phyloP scores from a whole-genome alignment of 2,797 vertebrate genomes.

The Odontamblyopus lacepedii region DNA sequence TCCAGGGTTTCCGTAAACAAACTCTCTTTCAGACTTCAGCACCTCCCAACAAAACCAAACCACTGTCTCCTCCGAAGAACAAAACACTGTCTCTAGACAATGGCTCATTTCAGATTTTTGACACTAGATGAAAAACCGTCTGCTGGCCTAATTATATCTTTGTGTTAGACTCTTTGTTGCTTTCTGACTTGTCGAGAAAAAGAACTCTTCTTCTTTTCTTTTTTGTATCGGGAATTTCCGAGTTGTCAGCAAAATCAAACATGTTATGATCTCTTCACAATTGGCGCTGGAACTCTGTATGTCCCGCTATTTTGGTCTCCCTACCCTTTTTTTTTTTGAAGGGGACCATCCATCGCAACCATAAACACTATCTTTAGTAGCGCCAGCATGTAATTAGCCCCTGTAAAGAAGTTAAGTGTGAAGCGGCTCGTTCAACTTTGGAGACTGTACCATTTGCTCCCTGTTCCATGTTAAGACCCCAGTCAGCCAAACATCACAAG shows the following conservation, averaged over 20 bases:
- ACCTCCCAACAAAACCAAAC: conserved; percentile 5
- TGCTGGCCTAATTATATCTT: conserved; percentile 14
- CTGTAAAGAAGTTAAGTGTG: background rate
- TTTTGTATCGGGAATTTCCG: background rate
- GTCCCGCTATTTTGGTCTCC: conserved; percentile 1
- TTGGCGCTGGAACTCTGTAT: background rate
- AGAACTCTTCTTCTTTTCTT: background rate
- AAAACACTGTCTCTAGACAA: conserved; percentile 10
- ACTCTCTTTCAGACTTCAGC: background rate
- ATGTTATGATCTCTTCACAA: conserved; percentile 1
- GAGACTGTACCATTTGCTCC: background rate
- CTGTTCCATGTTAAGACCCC: conserved; percentile 36
- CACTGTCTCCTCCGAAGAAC: conserved; percentile 7
- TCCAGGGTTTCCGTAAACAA: background rate
- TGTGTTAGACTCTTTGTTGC: conserved; percentile 4
- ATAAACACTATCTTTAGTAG: conserved; percentile 1
- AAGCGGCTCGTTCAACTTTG: background rate
- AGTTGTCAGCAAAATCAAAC: conserved; percentile 7
- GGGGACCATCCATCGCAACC: background rate
- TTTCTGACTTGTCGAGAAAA: conserved; percentile 4
- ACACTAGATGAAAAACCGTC: background rate
- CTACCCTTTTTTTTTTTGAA: background rate
- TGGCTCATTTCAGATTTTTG: conserved; percentile 6
- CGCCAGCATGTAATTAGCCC: background rate
- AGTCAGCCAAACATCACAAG: conserved; percentile 55